phyloP scores from a whole-genome alignment of 2,888 invertebrate species.

The Uloborus plumipes region DNA sequence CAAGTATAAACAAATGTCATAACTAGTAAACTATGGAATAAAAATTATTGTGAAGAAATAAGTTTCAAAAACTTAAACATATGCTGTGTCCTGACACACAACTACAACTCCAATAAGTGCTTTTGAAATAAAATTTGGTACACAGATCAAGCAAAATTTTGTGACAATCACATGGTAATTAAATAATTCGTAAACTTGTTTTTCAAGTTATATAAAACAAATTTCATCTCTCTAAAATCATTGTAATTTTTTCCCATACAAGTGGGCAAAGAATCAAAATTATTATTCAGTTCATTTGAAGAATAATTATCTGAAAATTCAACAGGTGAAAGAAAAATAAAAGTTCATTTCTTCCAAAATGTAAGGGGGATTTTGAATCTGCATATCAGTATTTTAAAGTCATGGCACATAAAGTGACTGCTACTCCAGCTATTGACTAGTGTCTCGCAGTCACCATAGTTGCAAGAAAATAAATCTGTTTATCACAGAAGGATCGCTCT shows the following conservation, averaged over 20 bases:
- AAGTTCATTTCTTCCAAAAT: slow-evolving; percentile 14
- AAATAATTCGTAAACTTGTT: no score
- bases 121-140: no score
- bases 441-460: slow-evolving; percentile 54
- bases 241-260: slow-evolving; percentile 12
- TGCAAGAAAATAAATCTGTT: slow-evolving; percentile 65
- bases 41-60: no score
- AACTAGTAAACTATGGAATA: no score
- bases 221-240: not conserved
- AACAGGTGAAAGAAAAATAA: slow-evolving; percentile 40
- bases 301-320: slow-evolving; percentile 48
- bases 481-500: slow-evolving; percentile 59
- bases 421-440: slow-evolving; percentile 54
- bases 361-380: not conserved
- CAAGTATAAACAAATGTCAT: no score
- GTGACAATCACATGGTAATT: no score
- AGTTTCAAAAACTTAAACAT: no score
- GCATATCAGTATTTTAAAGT: slow-evolving; percentile 12
- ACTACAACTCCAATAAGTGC: no score
- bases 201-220: no score
- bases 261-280: slow-evolving; percentile 26
- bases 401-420: slow-evolving; percentile 47
- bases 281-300: slow-evolving; percentile 16
- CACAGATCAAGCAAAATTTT: no score
- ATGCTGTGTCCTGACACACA: no score